Percentiles rank a stretch among this genome's conserved stretches.
Conservation (phyloP, 2,888 invertebrate genomes). For the Zaprionus obscuricornis region DNA sequence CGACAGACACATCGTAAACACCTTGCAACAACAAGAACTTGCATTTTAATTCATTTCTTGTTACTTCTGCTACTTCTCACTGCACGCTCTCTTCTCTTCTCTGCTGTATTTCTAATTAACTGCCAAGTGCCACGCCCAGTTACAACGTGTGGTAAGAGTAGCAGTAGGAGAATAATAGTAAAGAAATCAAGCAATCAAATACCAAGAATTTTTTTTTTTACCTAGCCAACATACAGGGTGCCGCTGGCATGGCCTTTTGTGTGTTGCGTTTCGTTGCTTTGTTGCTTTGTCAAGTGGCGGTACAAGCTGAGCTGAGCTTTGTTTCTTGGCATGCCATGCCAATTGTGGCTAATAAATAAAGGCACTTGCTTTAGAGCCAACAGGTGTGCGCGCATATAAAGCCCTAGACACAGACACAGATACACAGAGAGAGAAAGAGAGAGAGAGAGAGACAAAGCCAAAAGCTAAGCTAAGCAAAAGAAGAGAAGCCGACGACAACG, state of each 20-base stretch:
- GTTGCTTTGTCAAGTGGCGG: neutral
- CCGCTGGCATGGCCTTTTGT: slow-evolving; percentile 4
- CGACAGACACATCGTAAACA: slow-evolving; percentile 37
- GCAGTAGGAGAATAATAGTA: slow-evolving; percentile 13
- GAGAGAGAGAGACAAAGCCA: neutral
- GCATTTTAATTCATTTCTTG: slow-evolving; percentile 37
- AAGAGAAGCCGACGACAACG: too few species aligned
- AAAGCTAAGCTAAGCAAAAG: neutral
- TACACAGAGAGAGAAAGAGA: too few species aligned
- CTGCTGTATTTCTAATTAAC: slow-evolving; percentile 28
- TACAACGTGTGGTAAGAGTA: too few species aligned
- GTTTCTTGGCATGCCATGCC: too few species aligned
- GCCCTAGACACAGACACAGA: too few species aligned
- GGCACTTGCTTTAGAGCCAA: too few species aligned
- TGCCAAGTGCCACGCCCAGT: slow-evolving; percentile 15
- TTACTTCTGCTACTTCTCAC: slow-evolving; percentile 1
- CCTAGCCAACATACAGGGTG: slow-evolving; percentile 11
- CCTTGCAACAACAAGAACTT: slow-evolving; percentile 38
- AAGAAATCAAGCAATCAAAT: slow-evolving; percentile 55
- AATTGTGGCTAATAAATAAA: too few species aligned
- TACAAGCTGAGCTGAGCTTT: too few species aligned
- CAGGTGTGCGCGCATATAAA: too few species aligned
- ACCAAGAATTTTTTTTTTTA: slow-evolving; percentile 58
- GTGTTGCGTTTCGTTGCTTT: neutral
- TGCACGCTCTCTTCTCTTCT: too few species aligned